These are phyloP conservation scores for Burhinus oedicnemus DNA, from an alignment of 2,113 vertebrate species.

Conservation along the genomic window DNA sequence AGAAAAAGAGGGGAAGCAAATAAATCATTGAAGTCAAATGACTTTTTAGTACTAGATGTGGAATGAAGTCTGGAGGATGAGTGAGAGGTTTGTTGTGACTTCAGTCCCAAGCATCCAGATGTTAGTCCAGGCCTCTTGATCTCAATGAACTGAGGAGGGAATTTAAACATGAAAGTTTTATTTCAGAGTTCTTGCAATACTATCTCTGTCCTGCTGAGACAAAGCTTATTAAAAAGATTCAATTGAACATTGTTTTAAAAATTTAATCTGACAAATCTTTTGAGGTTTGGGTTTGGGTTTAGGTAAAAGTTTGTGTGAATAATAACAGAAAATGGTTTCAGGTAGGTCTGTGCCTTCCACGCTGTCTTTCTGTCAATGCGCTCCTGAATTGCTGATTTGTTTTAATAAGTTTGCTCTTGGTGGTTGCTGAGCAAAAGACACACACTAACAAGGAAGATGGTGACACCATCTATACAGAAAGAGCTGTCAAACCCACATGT, in stretches of 20 bases:
- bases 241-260: not conserved
- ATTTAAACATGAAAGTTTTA: slow-evolving; percentile 3
- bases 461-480: not conserved
- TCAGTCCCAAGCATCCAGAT: not conserved
- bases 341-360: not conserved
- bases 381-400: not conserved
- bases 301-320: not conserved
- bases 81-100: not conserved
- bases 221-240: not conserved
- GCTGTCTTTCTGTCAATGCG: not conserved
- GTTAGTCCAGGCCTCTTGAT: not conserved
- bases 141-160: not conserved
- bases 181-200: not conserved
- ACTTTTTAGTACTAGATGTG: not conserved
- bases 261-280: not conserved
- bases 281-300: not conserved
- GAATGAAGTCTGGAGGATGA: not conserved
- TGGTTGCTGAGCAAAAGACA: not conserved
- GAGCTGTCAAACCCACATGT: not conserved
- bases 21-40: not conserved
- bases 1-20: not conserved
- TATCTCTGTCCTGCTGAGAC: not conserved
- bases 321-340: not conserved
- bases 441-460: not conserved
- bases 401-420: not conserved